These are phyloP conservation scores for Dicerorhinus sumatrensis DNA, from an alignment of 2,113 vertebrate genomes.

Conservation along the genomic window DNA sequence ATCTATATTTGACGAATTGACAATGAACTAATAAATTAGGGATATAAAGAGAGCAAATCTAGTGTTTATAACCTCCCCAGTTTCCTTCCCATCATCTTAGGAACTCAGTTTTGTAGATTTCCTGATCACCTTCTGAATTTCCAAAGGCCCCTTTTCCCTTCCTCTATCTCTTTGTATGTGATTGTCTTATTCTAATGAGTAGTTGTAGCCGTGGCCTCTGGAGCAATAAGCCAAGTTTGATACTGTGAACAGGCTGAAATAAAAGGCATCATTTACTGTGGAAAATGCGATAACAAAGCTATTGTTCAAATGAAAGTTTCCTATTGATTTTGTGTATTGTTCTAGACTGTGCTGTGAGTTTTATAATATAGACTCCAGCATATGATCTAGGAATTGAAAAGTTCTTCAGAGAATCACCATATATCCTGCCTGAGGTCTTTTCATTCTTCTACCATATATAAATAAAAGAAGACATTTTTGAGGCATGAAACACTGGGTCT, in stretches of 20 bases:
- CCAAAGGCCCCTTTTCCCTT: background rate
- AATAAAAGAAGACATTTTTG: conserved; percentile 68
- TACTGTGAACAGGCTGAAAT: conserved; percentile 27
- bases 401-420: background rate
- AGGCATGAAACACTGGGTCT: conserved; percentile 35
- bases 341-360: background rate
- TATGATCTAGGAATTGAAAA: background rate
- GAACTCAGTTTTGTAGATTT: background rate
- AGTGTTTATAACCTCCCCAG: background rate
- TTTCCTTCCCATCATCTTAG: background rate
- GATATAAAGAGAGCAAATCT: background rate
- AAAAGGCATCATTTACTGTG: background rate
- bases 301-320: background rate
- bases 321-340: background rate
- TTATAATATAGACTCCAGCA: background rate
- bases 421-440: background rate
- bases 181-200: background rate
- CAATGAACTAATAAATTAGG: background rate
- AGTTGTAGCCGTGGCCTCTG: background rate
- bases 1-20: background rate
- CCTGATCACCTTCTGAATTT: background rate
- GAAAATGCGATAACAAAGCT: background rate
- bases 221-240: conserved; percentile 31
- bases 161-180: background rate
- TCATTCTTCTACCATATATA: background rate